Evolutionary conservation across 2,113 vertebrate species (phyloP).

Genomic region (Hepsetus odoe): DNA sequence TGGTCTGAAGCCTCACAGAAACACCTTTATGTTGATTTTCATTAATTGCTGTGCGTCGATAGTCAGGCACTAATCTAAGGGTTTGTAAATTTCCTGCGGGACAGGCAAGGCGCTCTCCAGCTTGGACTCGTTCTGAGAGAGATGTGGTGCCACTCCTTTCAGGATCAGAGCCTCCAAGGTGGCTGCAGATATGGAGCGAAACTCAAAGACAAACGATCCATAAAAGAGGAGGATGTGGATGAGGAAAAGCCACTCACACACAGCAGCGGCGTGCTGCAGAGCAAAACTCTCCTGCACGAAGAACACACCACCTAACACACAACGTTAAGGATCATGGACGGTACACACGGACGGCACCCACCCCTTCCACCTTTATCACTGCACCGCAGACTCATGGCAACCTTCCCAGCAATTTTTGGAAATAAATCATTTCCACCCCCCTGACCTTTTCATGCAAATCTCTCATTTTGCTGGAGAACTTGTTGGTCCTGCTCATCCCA

Average conservation of each 20-base stretch:
- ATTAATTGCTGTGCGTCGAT: no score
- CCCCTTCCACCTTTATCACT: no score
- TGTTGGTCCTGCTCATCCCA: no score
- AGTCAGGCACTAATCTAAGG: no score
- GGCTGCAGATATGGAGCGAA: slow-evolving; percentile 37
- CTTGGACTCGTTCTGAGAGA: neutral
- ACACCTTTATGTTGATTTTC: no score
- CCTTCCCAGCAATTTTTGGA: no score
- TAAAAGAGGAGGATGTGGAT: slow-evolving; percentile 34
- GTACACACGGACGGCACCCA: neutral
- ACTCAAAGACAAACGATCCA: slow-evolving; percentile 33
- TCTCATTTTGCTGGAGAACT: no score
- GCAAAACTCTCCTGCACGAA: slow-evolving; percentile 42
- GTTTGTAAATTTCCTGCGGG: neutral
- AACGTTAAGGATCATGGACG: slow-evolving; percentile 19
- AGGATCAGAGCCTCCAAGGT: slow-evolving; percentile 21
- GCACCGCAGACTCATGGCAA: no score
- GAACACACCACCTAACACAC: slow-evolving; percentile 28
- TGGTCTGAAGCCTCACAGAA: no score
- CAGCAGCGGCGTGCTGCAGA: slow-evolving; percentile 30
- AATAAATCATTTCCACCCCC: no score
- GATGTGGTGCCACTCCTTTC: neutral
- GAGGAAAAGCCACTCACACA: slow-evolving; percentile 38
- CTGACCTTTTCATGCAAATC: no score
- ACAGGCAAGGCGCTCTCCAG: neutral